Conservation (phyloP, 2,113 vertebrate genomes). For the Phasianus colchicus region DNA sequence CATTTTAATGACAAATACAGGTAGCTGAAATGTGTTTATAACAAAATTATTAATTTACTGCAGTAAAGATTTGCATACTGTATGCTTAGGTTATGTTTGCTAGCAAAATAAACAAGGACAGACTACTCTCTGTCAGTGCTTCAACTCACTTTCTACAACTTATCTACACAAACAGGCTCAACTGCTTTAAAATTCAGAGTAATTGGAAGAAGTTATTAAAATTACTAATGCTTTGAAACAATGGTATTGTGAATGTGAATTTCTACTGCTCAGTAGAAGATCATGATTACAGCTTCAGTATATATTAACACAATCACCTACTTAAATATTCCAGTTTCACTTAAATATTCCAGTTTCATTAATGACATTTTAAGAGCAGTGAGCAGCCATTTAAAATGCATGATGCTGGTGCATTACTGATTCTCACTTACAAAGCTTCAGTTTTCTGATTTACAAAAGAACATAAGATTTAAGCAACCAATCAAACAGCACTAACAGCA, state of each 20-base stretch:
- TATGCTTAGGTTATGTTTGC: background rate
- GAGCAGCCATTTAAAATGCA: background rate
- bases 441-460: background rate
- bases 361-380: slow-evolving; percentile 9
- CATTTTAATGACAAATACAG: background rate
- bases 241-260: background rate
- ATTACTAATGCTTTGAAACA: background rate
- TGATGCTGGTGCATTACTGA: background rate
- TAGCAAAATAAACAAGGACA: background rate
- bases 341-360: background rate
- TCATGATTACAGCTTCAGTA: background rate
- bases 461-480: background rate
- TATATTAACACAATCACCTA: background rate
- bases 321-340: background rate
- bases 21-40: background rate
- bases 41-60: background rate
- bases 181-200: background rate
- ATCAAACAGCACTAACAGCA: background rate
- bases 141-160: background rate
- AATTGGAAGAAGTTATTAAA: background rate
- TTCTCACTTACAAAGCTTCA: background rate
- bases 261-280: background rate
- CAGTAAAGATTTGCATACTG: background rate
- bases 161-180: background rate
- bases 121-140: background rate